Percentiles rank a stretch among this genome's conserved stretches.
These are phyloP conservation scores for Probaryconus sp. DNA, from an alignment of 1,140 invertebrate genomes.

Conservation along the genomic window DNA sequence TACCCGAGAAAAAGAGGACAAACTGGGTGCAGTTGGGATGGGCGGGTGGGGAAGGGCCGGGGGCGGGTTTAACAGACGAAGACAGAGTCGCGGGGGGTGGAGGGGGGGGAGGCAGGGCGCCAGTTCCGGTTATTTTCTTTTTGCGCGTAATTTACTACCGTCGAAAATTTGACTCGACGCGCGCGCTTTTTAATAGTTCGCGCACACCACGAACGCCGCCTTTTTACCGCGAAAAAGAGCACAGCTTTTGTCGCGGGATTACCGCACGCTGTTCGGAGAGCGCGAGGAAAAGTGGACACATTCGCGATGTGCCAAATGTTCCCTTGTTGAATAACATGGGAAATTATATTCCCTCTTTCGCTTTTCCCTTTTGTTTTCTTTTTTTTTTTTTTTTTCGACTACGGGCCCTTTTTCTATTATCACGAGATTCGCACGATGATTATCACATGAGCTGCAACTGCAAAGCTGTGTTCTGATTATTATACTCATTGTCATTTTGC, in stretches of 20 bases:
- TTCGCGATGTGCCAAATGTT: slow-evolving; percentile 38
- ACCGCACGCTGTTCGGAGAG: slow-evolving; percentile 2
- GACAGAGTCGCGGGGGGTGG: slow-evolving; percentile 29
- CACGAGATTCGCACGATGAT: too few relatives aligned
- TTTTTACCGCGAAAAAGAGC: too few relatives aligned
- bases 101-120: slow-evolving; percentile 20
- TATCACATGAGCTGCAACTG: too few relatives aligned
- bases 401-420: too few relatives aligned
- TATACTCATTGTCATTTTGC: too few relatives aligned
- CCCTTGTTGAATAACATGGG: slow-evolving; percentile 29
- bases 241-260: slow-evolving; percentile 37
- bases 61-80: slow-evolving; percentile 13
- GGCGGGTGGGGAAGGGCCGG: slow-evolving; percentile 7
- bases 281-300: slow-evolving; percentile 12
- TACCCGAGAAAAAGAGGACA: slow-evolving; percentile 61
- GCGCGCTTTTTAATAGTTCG: slow-evolving; percentile 71
- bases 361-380: too few relatives aligned
- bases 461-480: too few relatives aligned
- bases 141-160: slow-evolving; percentile 74
- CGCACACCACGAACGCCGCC: slow-evolving; percentile 31
- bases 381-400: too few relatives aligned
- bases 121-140: slow-evolving; percentile 67
- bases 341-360: slow-evolving; percentile 21
- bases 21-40: slow-evolving; percentile 26
- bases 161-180: slow-evolving; percentile 71